These are phyloP conservation scores for Drosophila nannoptera DNA, from an alignment of 1,140 invertebrate species.

Conservation along the genomic window DNA sequence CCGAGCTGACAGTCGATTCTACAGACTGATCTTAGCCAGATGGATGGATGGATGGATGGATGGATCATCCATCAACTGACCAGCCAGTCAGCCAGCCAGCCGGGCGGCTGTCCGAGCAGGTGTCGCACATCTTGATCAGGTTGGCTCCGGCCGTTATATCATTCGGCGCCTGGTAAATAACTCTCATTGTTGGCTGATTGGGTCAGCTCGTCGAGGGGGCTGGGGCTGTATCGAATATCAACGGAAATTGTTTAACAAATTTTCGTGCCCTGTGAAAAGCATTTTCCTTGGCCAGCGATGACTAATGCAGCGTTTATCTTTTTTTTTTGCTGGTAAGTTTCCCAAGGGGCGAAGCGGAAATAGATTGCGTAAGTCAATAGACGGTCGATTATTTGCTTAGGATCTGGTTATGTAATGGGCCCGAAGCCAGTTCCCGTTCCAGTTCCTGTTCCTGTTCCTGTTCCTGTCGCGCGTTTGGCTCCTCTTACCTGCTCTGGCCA, in stretches of 20 bases:
- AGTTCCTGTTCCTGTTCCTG: no score
- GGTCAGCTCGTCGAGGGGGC: no score
- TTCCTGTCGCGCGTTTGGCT: no score
- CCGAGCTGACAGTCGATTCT: conserved; percentile 27
- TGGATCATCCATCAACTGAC: conserved; percentile 12
- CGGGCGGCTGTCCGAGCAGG: conserved; percentile 42
- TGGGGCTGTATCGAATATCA: conserved; percentile 4
- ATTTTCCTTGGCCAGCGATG: conserved; percentile 30
- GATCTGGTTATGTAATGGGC: conserved; percentile 28
- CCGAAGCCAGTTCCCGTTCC: conserved; percentile 18
- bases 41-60: conserved; percentile 26
- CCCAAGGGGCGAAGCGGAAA: conserved; percentile 48
- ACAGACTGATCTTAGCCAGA: conserved; percentile 9
- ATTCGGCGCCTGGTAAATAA: conserved; percentile 3
- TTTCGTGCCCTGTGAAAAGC: conserved; percentile 51
- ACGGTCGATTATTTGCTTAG: conserved; percentile 57
- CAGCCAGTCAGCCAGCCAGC: neutral
- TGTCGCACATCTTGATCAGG: conserved; percentile 43
- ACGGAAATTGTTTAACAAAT: conserved; percentile 72
- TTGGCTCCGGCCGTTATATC: neutral
- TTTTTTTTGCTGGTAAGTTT: conserved; percentile 61
- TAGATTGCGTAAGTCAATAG: conserved; percentile 73
- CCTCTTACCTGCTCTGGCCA: no score
- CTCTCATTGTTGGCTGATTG: conserved; percentile 14
- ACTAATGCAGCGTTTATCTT: conserved; percentile 51